These are phyloP conservation scores for Candoia aspera DNA, from an alignment of 2,113 vertebrate genomes.

Conservation along the genomic window DNA sequence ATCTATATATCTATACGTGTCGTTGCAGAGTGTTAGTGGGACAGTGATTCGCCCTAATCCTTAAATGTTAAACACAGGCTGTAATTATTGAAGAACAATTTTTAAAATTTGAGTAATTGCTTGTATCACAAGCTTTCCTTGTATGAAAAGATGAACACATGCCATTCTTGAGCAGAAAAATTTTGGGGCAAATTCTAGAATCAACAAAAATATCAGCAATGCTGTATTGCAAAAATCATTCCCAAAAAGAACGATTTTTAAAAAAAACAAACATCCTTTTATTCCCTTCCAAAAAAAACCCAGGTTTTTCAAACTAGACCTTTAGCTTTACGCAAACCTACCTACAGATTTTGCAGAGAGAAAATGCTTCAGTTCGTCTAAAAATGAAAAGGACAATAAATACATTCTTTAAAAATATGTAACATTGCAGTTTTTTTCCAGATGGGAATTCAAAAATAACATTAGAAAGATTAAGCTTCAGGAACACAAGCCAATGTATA, in stretches of 20 bases:
- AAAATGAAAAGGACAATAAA: not conserved
- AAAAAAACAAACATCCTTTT: not conserved
- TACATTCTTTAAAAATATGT: not conserved
- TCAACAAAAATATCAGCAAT: not conserved
- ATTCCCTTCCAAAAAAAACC: not conserved
- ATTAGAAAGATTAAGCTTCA: not conserved
- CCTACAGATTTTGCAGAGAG: not conserved
- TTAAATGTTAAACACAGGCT: constrained; percentile 8
- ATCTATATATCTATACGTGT: not conserved
- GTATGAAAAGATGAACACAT: not conserved
- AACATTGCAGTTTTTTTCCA: not conserved
- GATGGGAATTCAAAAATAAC: not conserved
- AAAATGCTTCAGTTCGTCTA: constrained; percentile 1
- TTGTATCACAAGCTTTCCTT: not conserved
- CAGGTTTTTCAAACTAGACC: not conserved
- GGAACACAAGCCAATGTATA: not conserved
- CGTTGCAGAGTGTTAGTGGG: not conserved
- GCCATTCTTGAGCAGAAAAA: not conserved
- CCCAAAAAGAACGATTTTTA: not conserved
- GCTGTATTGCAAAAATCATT: not conserved
- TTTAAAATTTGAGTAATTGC: not conserved
- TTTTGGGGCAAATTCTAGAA: not conserved
- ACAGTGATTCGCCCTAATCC: not conserved
- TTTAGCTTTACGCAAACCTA: not conserved
- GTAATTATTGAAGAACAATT: not conserved